These are phyloP conservation scores for Iphiclides podalirius DNA, from an alignment of 2,888 invertebrate species.

Conservation along the genomic window DNA sequence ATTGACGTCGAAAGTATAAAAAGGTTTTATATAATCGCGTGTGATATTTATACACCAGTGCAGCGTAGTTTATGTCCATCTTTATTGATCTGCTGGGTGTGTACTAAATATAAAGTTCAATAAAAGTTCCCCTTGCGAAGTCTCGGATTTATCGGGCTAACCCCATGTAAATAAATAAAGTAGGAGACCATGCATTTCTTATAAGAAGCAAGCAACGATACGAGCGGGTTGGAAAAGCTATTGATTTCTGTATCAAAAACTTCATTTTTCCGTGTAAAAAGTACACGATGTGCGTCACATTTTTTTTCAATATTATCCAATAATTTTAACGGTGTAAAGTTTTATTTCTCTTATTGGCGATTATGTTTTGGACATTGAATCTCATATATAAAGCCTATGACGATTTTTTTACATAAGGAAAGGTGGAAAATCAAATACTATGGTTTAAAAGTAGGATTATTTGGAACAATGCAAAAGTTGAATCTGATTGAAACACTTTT, in stretches of 20 bases:
- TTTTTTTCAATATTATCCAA: too few species aligned
- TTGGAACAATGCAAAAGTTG: conserved; percentile 70
- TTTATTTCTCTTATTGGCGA: too few species aligned
- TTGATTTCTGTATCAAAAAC: conserved; percentile 48
- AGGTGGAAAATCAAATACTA: too few species aligned
- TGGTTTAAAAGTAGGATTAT: conserved; percentile 35
- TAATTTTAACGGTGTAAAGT: too few species aligned
- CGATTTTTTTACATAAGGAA: too few species aligned
- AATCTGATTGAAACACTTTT: conserved; percentile 79
- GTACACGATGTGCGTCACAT: background rate
- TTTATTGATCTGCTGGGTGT: conserved; percentile 69
- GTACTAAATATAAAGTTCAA: conserved; percentile 75
- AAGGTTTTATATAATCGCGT: too few species aligned
- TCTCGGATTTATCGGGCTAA: conserved; percentile 76
- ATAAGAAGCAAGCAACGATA: conserved; percentile 54
- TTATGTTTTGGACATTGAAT: too few species aligned
- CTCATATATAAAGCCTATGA: too few species aligned
- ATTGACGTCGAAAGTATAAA: too few species aligned
- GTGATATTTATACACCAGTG: too few species aligned
- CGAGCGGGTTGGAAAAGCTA: conserved; percentile 63
- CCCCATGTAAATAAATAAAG: conserved; percentile 79
- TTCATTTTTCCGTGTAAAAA: conserved; percentile 45
- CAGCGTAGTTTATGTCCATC: conserved; percentile 49
- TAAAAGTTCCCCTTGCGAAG: conserved; percentile 71
- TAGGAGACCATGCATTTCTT: conserved; percentile 72